Conservation (phyloP, 2,797 vertebrate species). For the Denticeps clupeoides region DNA sequence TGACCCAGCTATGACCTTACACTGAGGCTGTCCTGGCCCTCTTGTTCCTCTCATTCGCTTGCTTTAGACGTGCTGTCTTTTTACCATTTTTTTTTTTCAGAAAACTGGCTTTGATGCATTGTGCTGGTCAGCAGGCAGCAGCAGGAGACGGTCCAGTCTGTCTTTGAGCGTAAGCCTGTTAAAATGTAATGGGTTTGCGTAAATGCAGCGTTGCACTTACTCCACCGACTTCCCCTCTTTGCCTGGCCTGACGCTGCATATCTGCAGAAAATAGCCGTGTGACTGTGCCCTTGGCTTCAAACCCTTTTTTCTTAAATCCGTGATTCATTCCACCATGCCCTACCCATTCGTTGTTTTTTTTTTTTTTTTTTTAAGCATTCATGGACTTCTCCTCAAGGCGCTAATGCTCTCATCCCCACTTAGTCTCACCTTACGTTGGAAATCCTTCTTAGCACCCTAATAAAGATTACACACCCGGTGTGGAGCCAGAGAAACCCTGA, state of each 20-base stretch:
- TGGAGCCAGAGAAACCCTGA: too few relatives aligned
- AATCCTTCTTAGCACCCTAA: slow-evolving; percentile 31
- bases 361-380: slow-evolving; percentile 33
- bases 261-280: not conserved
- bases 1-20: too few relatives aligned
- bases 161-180: slow-evolving; percentile 26
- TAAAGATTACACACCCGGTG: slow-evolving; percentile 32
- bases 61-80: too few relatives aligned
- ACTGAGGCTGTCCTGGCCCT: too few relatives aligned
- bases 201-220: slow-evolving; percentile 29
- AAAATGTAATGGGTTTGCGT: slow-evolving; percentile 40
- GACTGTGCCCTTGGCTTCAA: slow-evolving; percentile 21
- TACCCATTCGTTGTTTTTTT: not conserved
- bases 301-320: slow-evolving; percentile 1
- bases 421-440: slow-evolving; percentile 29
- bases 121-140: too few relatives aligned
- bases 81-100: too few relatives aligned
- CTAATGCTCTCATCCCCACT: slow-evolving; percentile 35
- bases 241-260: slow-evolving; percentile 27
- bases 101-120: too few relatives aligned
- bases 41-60: too few relatives aligned
- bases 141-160: slow-evolving; percentile 17
- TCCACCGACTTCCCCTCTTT: slow-evolving; percentile 26
- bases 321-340: not conserved
- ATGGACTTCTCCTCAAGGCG: slow-evolving; percentile 38